Conservation (phyloP, 2,888 invertebrate species). For the Mesoligia furuncula region DNA sequence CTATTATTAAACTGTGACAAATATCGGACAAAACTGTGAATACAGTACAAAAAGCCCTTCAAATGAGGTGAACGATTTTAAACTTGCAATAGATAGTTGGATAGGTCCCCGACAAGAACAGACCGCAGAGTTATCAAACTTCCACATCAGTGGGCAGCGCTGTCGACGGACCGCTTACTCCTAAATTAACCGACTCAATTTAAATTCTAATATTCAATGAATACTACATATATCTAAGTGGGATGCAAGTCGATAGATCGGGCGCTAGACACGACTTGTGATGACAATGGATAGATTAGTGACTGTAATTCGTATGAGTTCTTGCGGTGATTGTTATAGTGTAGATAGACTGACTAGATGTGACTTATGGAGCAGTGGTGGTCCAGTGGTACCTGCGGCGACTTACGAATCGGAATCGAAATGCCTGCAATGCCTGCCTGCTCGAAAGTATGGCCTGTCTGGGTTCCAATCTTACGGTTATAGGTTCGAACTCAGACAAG, state of each 20-base stretch:
- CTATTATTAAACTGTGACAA: conserved; percentile 23
- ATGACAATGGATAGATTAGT: conserved; percentile 10
- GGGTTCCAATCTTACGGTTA: not conserved
- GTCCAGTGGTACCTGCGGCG: not conserved
- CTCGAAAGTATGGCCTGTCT: not conserved
- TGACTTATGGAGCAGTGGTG: not conserved
- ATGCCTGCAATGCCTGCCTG: not conserved
- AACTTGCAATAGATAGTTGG: conserved; percentile 53
- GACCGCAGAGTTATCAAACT: conserved; percentile 60
- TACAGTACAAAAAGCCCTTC: conserved; percentile 22
- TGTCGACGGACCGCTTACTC: conserved; percentile 40
- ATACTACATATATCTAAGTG: conserved; percentile 38
- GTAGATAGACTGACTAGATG: too few species aligned
- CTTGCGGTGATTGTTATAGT: not conserved
- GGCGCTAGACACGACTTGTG: conserved; percentile 11
- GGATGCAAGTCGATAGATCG: conserved; percentile 28
- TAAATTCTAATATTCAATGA: conserved; percentile 56
- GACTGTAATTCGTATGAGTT: not conserved
- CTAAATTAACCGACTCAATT: conserved; percentile 58
- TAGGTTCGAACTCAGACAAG: not conserved
- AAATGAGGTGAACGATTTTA: conserved; percentile 30
- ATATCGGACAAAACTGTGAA: conserved; percentile 21
- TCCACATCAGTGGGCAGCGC: conserved; percentile 59
- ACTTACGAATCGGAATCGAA: not conserved
- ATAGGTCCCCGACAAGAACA: conserved; percentile 57